These are phyloP conservation scores for Bradypodion ventrale DNA, from an alignment of 2,797 vertebrate genomes.

Conservation along the genomic window DNA sequence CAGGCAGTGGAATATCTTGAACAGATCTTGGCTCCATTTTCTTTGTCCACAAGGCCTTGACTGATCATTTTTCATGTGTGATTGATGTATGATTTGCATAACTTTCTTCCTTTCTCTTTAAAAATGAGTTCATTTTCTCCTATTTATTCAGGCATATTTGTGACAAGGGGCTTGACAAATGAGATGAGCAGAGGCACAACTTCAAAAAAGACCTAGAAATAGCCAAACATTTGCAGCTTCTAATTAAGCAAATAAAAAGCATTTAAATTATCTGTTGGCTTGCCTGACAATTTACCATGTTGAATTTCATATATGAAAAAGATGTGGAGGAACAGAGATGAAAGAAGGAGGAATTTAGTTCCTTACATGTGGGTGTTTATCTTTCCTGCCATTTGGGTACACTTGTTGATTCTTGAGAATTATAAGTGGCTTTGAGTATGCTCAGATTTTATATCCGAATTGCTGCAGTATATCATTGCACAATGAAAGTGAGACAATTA, in stretches of 20 bases:
- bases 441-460: not conserved
- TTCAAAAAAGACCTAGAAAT: conserved; percentile 28
- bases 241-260: conserved; percentile 50
- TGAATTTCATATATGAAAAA: conserved; percentile 30
- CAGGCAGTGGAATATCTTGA: not conserved
- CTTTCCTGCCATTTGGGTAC: not conserved
- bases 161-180: conserved; percentile 14
- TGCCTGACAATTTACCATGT: conserved; percentile 42
- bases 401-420: not conserved
- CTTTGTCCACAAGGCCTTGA: conserved; percentile 14
- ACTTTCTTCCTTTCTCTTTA: conserved; percentile 13
- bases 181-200: conserved; percentile 24
- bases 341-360: not conserved
- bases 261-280: conserved; percentile 42
- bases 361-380: conserved; percentile 3
- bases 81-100: conserved; percentile 15
- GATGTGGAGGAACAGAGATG: not conserved
- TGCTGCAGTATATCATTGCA: too few relatives aligned
- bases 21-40: not conserved
- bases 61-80: conserved; percentile 23
- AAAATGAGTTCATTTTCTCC: conserved; percentile 37
- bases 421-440: conserved; percentile 18
- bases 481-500: too few relatives aligned
- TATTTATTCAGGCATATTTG: conserved; percentile 34
- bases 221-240: conserved; percentile 35